A percentile compares a stretch with the other conserved stretches of the same genome.
Evolutionary conservation across 2,797 vertebrate genomes (phyloP).

Genomic region (Rachycentron canadum): DNA sequence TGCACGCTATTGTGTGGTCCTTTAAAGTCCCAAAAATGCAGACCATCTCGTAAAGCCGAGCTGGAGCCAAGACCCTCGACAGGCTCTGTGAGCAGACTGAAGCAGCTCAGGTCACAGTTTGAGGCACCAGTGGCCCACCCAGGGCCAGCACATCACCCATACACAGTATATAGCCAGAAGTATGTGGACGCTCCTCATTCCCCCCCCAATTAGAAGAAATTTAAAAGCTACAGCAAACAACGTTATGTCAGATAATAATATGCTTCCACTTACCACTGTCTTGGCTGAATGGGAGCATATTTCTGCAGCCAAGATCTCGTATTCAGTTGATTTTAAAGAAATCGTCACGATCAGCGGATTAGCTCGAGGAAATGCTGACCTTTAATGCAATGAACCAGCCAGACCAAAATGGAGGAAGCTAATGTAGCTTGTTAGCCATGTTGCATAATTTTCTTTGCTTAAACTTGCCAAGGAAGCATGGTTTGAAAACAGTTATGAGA

Average conservation of each 20-base stretch:
- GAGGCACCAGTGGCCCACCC: slow-evolving; percentile 43
- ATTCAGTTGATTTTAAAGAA: too few species aligned
- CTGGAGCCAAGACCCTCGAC: slow-evolving; percentile 41
- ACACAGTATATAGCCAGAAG: not conserved
- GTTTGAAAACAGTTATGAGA: not conserved
- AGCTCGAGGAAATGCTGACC: not conserved
- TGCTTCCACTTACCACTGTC: not conserved
- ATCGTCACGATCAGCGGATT: too few species aligned
- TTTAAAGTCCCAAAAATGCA: slow-evolving; percentile 39
- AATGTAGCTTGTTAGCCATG: not conserved
- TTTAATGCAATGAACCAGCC: not conserved
- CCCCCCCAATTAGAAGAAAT: not conserved
- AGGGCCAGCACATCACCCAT: slow-evolving; percentile 22
- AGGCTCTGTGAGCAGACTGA: slow-evolving; percentile 43
- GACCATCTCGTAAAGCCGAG: slow-evolving; percentile 52
- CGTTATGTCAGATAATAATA: not conserved
- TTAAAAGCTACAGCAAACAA: not conserved
- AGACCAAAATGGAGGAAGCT: not conserved
- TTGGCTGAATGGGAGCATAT: slow-evolving; percentile 3
- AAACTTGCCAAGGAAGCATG: not conserved
- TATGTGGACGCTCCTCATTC: not conserved
- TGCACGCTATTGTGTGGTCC: slow-evolving; percentile 14
- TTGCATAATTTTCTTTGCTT: not conserved
- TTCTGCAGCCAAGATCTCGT: not conserved
- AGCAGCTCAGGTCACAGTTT: slow-evolving; percentile 39